Evolutionary conservation across 2,113 vertebrate genomes (phyloP), one percentile per base, ranked within the genome.

Genomic region (Buteo buteo): DNA sequence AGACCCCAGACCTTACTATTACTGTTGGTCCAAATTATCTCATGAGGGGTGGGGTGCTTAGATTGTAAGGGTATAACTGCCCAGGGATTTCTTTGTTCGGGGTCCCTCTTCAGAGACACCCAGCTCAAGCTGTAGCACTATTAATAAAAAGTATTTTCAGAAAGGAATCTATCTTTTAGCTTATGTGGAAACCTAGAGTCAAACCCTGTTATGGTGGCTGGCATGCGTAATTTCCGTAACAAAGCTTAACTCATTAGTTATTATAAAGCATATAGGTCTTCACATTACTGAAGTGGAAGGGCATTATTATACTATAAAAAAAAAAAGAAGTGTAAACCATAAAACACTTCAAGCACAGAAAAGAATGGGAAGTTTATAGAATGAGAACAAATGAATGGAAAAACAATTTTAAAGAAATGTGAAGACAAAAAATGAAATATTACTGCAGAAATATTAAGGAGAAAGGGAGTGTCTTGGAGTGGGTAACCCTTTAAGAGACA

Each of bases 331-430:
- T 87, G 77, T 91, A 77, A 94, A 94, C 91, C 72, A 91, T 97
- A 93, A 96, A 96, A 87, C 1, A 57, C 70, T 90, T 91, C 73
- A 96, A 94, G 81, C 92, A 88, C 45, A 79, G 57, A 86, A 92
- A 94, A 72, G 45, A 47, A 88, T 50, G 32, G 19, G 36, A 88
- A 65, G 29, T 73, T 94, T 91, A 76, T 90, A 80, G 65, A 92
- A 96, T 86, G 38, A 88, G 47, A 73, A 65, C 82, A 91, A 96
- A 86, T 42, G 90, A 94, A 89, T 64, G 20, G 67, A 77, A 82
- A 95, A 95, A 88, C 25, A 95, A 74, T 90, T 90, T 93, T 77
- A 94, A 89, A 62, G 34, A 86, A 96, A 84, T 22, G 20, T 93
- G 81, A 95, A 86, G 61, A 13, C 49, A 86, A 90, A 90, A 50